Base-by-base conservation (phyloP, 2,113 vertebrate genomes). In the Platichthys flesus region DNA sequence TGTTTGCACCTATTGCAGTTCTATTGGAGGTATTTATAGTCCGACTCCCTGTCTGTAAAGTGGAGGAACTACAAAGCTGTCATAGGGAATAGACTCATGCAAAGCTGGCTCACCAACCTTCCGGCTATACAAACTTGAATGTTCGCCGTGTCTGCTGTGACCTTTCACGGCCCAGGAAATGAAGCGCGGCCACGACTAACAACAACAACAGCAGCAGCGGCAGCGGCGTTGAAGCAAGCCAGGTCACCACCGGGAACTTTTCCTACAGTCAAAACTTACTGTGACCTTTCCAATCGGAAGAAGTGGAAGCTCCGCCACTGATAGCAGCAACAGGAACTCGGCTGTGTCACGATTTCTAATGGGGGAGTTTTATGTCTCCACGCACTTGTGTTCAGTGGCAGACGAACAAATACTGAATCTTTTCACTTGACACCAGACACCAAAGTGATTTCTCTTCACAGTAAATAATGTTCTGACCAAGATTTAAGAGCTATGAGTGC, bases 111-210 rank as follows among this genome's bases (percentile, higher is more conserved):
- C 79, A 71, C 71, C 42, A 67, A 63, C 71, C 83, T 89, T 91
- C 90, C 90, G 88, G 85, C 84, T 76, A 91, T 90, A 91, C 86
- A 91, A 60, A 79, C 79, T 83, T 89, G 89, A 89, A 90, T 88
- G 88, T 82, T 56, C 45, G 79, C 54, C n/a, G 51, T 56, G 87
- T 85, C 79, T 79, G 72, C 65, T 0, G 52, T 87, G 88, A 89
- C 90, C 89, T 90, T 92, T 91, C 35, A 47, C 61, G 55, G 67
- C 63, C 31, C 80, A 87, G 88, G 89, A 91, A 88, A 86, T 85
- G 54, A 75, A 87, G 75, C 62, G 1, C 12, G 15, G 40, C 65
- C 42, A 5, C 60, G 0, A 20, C 57, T 16, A 64, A 10, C 63
- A 63, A 4, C 63, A 63, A 4, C 52, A 14, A 9, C 52, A 35